Evolutionary conservation across 2,797 vertebrate genomes (phyloP).

Genomic region (Sebastes vulpes): DNA sequence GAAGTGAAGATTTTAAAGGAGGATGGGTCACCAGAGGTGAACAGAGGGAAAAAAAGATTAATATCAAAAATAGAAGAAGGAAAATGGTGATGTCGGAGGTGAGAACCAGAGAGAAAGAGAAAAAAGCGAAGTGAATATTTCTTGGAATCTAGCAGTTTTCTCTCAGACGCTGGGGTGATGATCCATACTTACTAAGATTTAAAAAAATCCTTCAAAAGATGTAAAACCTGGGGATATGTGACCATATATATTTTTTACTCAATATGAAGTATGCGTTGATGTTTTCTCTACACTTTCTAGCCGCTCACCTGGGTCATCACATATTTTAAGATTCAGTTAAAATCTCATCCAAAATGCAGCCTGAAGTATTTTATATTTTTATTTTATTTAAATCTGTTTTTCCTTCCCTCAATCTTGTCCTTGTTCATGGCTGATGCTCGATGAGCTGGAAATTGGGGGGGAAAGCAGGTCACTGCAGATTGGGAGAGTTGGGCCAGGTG

Average conservation of each 20-base stretch:
- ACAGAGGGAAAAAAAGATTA: not conserved
- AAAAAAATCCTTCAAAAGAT: not conserved
- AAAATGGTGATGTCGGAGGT: not conserved
- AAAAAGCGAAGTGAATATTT: not conserved
- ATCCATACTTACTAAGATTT: not conserved
- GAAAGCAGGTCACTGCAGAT: not conserved
- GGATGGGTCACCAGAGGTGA: not conserved
- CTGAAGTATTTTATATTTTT: not conserved
- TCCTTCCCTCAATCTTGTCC: not conserved
- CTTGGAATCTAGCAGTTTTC: not conserved
- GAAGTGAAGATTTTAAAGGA: not conserved
- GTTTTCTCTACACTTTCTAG: not conserved
- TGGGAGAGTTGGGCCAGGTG: not conserved
- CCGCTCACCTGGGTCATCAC: not conserved
- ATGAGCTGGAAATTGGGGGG: not conserved
- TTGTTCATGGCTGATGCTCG: slow-evolving; percentile 16
- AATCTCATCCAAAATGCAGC: not conserved
- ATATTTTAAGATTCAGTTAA: not conserved
- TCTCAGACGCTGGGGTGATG: not conserved
- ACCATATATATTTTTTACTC: not conserved
- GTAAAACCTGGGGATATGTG: not conserved
- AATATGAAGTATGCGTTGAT: not conserved
- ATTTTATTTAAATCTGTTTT: not conserved
- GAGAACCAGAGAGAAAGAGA: not conserved
- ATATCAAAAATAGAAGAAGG: not conserved